Evolutionary conservation across 2,113 vertebrate species (phyloP), one percentile per base, ranked within the genome.

Genomic region (Menura novaehollandiae): DNA sequence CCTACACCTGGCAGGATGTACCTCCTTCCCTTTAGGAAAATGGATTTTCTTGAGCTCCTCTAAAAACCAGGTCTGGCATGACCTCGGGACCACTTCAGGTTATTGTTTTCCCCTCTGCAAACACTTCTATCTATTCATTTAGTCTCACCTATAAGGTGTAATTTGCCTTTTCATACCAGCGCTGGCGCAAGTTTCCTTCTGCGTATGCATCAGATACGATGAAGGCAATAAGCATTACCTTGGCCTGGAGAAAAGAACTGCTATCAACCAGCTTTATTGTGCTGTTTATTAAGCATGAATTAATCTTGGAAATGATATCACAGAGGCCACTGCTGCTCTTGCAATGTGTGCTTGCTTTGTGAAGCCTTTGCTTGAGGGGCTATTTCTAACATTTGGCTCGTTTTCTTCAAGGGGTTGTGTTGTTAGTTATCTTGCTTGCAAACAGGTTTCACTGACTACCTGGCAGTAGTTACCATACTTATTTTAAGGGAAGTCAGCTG

Each of bases 291-390:
- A 67, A 88, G 75, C 52, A 62, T 81, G 51, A 92, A 92, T 94
- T 97, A 95, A 93, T 95, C 53, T 76, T 75, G 93, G 93, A 90
- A 94, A 91, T 87, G 35, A 88, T 95, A 96, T 97, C 85, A 82
- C 73, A 82, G 81, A 93, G 58, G 52, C 95, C 59, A 43, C 53
- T 66, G 86, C 67, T 32, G 5, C 72, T 91, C 91, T 97, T 77
- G 49, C 3, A 2, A 87, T 77, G 46, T 7, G 10, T 58, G 12
- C 41, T 88, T 82, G 77, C 16, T 93, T 85, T 95, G 80, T 77
- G 76, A 96, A 97, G 75, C 88, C 87, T 97, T 97, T 96, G 84
- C 93, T 95, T 33, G 75, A 90, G 64, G 56, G 95, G 47, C 43
- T 96, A 8, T 96, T 96, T 97, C 88, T 88, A 91, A 77, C 26